Evolutionary conservation across 2,888 invertebrate genomes (phyloP), one percentile per base, ranked within the genome.

Genomic region (Lithophane socia): DNA sequence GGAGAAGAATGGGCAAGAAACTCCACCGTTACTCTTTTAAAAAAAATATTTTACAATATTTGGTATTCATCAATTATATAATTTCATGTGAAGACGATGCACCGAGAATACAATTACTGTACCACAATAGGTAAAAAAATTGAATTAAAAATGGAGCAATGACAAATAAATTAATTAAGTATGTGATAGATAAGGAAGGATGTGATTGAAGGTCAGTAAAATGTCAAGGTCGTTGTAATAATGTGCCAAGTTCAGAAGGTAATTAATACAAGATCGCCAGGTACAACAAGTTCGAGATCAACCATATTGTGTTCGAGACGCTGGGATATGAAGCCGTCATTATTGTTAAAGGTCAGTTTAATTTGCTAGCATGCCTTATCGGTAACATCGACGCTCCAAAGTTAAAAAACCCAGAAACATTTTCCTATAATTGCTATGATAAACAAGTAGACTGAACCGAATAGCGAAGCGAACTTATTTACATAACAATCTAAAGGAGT

Each of bases 281-380:
- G 2, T 0, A 21, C 21, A n/a, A n/a, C 91, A 99, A 99, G 93
- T 98, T 99, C 92, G 37, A 37, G 37, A 37, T 37, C 58, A 98
- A 99, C 94, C 98, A 99, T 91, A 29, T 29, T 29, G 29, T 29
- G 98, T 99, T 52, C 92, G 97, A 97, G 79, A 97, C 97, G 70
- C 97, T 98, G 93, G 98, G 98, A 68, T 98, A 98, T 92, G 98
- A 98, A 73, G 98, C 98, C 79, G 98, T 69, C 52, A 99, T 99
- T 87, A 29, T 29, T 29, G 29, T 29, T 29, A 1, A 49, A 56
- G n/a, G n/a, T 75, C 24, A 60, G 10, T 49, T 4, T 47, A 12
- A 12, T 4, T 29, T 29, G 29, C 29, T 29, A 54, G 54, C 56
- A 13, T 58, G 7, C 12, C n/a, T 56, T 56, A n/a, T 56, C n/a